These are phyloP conservation scores for Xenopus laevis DNA, from an alignment of 2,113 vertebrate species.

Conservation along the genomic window DNA sequence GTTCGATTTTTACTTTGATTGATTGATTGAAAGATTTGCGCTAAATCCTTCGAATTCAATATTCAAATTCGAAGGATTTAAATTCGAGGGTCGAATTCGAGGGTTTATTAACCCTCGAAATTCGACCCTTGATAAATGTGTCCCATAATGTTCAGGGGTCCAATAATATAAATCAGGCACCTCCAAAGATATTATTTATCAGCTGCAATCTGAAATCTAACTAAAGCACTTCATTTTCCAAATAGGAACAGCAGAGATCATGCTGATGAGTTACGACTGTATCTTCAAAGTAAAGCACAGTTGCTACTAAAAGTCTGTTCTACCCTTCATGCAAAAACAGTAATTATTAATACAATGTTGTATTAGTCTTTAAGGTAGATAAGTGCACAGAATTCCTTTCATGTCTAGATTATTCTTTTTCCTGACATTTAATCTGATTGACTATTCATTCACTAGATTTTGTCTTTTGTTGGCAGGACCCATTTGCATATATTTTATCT, in stretches of 20 bases:
- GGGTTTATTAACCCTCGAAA: too few relatives aligned
- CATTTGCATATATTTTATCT: constrained; percentile 2
- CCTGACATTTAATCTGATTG: constrained; percentile 31
- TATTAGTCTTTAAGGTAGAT: constrained; percentile 51
- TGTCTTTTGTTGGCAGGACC: constrained; percentile 18
- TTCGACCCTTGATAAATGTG: too few relatives aligned
- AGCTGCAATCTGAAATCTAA: constrained; percentile 43
- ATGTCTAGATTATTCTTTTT: constrained; percentile 9
- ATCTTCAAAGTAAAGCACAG: constrained; percentile 45
- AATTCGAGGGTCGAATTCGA: too few relatives aligned
- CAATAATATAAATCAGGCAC: constrained; percentile 48
- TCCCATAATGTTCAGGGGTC: constrained; percentile 45
- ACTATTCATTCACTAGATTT: constrained; percentile 31
- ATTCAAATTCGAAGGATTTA: too few relatives aligned
- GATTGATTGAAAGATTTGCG: too few relatives aligned
- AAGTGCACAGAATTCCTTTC: constrained; percentile 39
- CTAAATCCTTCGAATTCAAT: too few relatives aligned
- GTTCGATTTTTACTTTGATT: too few relatives aligned
- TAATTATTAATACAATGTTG: constrained; percentile 38
- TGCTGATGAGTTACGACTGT: constrained; percentile 45
- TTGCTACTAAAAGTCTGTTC: constrained; percentile 45
- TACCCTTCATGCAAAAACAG: constrained; percentile 43
- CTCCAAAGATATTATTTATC: constrained; percentile 42
- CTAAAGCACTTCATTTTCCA: constrained; percentile 49
- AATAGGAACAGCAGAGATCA: constrained; percentile 51